A percentile compares a stretch with the other conserved stretches of the same genome.
Conservation (phyloP, 2,888 invertebrate species). For the Ormia ochracea region DNA sequence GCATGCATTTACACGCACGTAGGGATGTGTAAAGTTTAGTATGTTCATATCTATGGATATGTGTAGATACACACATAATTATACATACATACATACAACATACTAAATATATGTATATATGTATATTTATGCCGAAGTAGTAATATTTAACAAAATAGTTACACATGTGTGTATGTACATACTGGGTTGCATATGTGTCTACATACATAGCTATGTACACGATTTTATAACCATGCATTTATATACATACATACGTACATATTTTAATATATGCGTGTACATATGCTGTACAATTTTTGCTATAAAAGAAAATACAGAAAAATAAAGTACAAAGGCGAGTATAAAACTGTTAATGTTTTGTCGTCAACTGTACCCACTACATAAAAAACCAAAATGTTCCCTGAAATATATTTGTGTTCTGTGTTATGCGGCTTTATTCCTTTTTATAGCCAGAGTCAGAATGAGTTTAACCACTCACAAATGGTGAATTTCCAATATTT, state of each 20-base stretch:
- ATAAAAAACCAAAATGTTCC: conserved; percentile 56
- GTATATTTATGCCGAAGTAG: too few relatives aligned
- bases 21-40: too few relatives aligned
- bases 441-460: conserved; percentile 61
- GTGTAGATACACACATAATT: too few relatives aligned
- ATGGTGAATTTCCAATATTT: conserved; percentile 18
- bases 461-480: conserved; percentile 7
- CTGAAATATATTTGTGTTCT: conserved; percentile 44
- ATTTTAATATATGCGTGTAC: conserved; percentile 8
- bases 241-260: not conserved
- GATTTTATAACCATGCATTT: too few relatives aligned
- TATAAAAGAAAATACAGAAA: conserved; percentile 38
- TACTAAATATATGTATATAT: too few relatives aligned
- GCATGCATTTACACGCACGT: too few relatives aligned
- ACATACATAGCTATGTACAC: too few relatives aligned
- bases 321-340: conserved; percentile 54
- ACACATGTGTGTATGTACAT: too few relatives aligned
- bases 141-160: too few relatives aligned
- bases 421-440: conserved; percentile 71
- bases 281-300: conserved; percentile 36
- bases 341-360: conserved; percentile 68
- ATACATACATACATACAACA: too few relatives aligned
- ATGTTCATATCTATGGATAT: too few relatives aligned
- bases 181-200: too few relatives aligned
- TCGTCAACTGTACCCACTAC: conserved; percentile 71